A percentile compares a stretch with the other conserved stretches of the same genome.
These are phyloP conservation scores for Dromas ardeola DNA, from an alignment of 2,113 vertebrate genomes.

Conservation along the genomic window DNA sequence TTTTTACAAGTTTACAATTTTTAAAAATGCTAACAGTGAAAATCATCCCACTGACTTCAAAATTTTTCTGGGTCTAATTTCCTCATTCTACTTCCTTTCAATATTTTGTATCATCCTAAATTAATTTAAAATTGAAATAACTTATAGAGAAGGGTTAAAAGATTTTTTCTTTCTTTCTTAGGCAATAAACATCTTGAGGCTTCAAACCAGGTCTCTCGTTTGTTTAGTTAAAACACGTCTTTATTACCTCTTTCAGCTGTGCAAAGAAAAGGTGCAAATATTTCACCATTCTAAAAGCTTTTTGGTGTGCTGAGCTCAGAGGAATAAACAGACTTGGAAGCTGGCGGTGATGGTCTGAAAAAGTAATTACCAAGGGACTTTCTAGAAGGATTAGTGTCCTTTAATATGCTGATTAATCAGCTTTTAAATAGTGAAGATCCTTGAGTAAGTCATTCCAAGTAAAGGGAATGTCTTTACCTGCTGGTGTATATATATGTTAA, in stretches of 20 bases:
- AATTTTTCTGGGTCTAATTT: background rate
- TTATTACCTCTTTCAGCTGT: slow-evolving; percentile 35
- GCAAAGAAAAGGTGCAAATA: background rate
- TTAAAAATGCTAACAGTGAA: background rate
- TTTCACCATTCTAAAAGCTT: background rate
- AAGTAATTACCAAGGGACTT: slow-evolving; percentile 17
- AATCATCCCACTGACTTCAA: background rate
- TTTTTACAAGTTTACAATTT: background rate
- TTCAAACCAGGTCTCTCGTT: slow-evolving; percentile 9
- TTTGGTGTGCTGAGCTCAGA: background rate
- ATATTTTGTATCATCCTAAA: background rate
- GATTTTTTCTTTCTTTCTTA: background rate
- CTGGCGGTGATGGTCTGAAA: background rate
- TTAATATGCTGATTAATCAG: slow-evolving; percentile 49
- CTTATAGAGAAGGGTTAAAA: background rate
- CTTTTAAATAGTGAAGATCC: background rate
- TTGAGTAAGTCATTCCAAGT: background rate
- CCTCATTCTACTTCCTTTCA: background rate
- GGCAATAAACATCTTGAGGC: slow-evolving; percentile 45
- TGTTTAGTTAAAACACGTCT: slow-evolving; percentile 32
- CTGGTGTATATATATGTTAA: background rate
- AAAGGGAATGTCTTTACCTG: background rate
- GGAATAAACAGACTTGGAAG: slow-evolving; percentile 3
- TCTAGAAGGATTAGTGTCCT: slow-evolving; percentile 28
- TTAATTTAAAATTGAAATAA: background rate